Base-by-base conservation (phyloP, 2,888 invertebrate species). In the Phyllotreta striolata region DNA sequence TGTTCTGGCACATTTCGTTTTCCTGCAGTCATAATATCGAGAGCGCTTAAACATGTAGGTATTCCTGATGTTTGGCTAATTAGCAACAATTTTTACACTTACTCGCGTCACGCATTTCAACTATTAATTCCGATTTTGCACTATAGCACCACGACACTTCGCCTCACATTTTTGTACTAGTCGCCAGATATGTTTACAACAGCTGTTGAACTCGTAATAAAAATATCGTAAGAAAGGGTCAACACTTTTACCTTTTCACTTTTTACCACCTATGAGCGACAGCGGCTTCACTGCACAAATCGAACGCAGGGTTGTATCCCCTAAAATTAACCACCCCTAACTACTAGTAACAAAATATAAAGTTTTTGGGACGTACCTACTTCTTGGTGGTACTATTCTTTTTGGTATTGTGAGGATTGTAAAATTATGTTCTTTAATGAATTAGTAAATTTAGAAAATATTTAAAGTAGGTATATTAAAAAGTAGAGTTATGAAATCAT, bases 171-270 rank as follows among this genome's bases (percentile, higher is more conserved):
- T 64, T 63, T 62, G 40, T 59, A 54, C 64, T 57, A 63, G 58
- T 58, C 62, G 43, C 61, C 49, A 58, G 55, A 60, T 52, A 61
- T 63, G 64, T 66, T 62, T 66, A 64, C 59, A 71, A 63, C 71
- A 71, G 69, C 69, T 71, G 71, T 65, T 55, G 61, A 62, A 57
- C 66, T 59, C 52, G 51, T 57, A 63, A 66, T 66, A 67, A 66
- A 65, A 68, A 67, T 65, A 64, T 64, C 40, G 63, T 66, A 71
- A 71, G 70, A 69, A 71, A 69, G 70, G 71, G 71, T 70, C 71
- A 71, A 60, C 67, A 67, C 64, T 67, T 24, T 62, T 66, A 69
- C 71, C 68, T 68, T 71, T 69, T 62, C 58, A 68, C 65, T 66
- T 70, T 65, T 61, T 59, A 62, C 62, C 62, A 59, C 60, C 58